These are phyloP conservation scores for Synanthedon myopaeformis DNA, from an alignment of 2,888 invertebrate genomes.

Conservation along the genomic window DNA sequence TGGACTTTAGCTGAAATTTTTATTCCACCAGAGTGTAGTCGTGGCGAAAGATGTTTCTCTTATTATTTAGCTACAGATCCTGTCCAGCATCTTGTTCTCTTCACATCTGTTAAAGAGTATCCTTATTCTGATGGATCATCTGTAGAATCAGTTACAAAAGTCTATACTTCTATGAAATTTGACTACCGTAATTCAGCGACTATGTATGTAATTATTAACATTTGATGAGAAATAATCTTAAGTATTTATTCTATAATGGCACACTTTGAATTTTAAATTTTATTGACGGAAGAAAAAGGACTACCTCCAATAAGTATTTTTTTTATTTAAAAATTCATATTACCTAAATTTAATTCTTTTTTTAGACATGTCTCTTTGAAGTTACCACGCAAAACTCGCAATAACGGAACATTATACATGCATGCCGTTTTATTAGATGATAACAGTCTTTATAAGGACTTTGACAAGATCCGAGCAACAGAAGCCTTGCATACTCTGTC, in stretches of 20 bases:
- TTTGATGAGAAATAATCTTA: too few species aligned
- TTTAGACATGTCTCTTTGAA: constrained; percentile 75
- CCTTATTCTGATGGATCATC: constrained; percentile 64
- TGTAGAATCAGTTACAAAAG: constrained; percentile 54
- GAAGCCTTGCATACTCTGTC: constrained; percentile 74
- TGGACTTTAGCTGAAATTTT: constrained; percentile 82
- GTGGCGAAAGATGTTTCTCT: constrained; percentile 74
- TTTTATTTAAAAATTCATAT: neutral
- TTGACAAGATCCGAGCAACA: constrained; percentile 69
- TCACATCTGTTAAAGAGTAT: constrained; percentile 72
- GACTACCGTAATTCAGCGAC: constrained; percentile 69
- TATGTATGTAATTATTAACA: constrained; percentile 29
- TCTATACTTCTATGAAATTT: constrained; percentile 74
- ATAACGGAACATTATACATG: constrained; percentile 87
- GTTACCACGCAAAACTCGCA: constrained; percentile 79
- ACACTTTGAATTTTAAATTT: too few species aligned
- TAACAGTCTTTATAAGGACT: constrained; percentile 57
- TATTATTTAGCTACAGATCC: constrained; percentile 78
- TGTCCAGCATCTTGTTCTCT: constrained; percentile 76
- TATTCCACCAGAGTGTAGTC: constrained; percentile 75
- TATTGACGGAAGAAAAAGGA: too few species aligned
- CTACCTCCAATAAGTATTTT: neutral
- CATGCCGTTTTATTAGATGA: constrained; percentile 76
- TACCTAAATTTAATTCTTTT: constrained; percentile 5
- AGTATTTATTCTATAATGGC: too few species aligned